These are phyloP conservation scores for Syngnathus acus DNA, from an alignment of 2,797 vertebrate genomes.

Conservation along the genomic window DNA sequence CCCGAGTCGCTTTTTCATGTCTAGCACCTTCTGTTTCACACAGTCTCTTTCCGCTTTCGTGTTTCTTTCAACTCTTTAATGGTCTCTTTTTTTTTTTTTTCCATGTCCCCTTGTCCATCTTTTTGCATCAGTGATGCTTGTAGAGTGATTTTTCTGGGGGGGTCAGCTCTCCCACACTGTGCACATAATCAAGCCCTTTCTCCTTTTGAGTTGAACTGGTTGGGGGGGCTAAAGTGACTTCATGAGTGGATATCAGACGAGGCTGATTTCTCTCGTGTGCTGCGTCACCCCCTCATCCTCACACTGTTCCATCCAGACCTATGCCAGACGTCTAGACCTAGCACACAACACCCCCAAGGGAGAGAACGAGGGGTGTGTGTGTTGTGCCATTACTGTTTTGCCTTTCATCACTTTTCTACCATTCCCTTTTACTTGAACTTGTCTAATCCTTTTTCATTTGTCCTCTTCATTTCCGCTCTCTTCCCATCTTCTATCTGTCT, in stretches of 20 bases:
- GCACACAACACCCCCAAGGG: slow-evolving; percentile 35
- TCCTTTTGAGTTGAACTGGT: slow-evolving; percentile 47
- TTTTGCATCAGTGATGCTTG: slow-evolving; percentile 29
- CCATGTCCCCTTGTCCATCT: slow-evolving; percentile 13
- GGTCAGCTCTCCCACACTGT: slow-evolving; percentile 1
- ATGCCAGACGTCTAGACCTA: slow-evolving; percentile 52
- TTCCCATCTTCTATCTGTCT: slow-evolving; percentile 23
- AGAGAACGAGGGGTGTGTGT: slow-evolving; percentile 16
- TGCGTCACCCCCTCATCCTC: slow-evolving; percentile 19
- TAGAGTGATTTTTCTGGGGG: slow-evolving; percentile 18
- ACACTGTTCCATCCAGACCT: slow-evolving; percentile 38
- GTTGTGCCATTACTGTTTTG: slow-evolving; percentile 26
- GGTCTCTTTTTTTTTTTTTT: not conserved
- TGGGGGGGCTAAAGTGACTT: slow-evolving; percentile 35
- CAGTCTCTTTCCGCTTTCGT: slow-evolving; percentile 1
- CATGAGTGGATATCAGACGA: slow-evolving; percentile 22
- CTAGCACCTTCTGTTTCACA: slow-evolving; percentile 38
- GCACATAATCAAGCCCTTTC: slow-evolving; percentile 22
- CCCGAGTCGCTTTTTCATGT: slow-evolving; percentile 40
- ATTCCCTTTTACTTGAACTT: not conserved
- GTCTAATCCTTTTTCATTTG: slow-evolving; percentile 18
- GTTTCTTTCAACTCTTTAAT: slow-evolving; percentile 10
- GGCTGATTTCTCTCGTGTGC: slow-evolving; percentile 42
- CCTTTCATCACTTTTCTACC: not conserved
- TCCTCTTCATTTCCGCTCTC: slow-evolving; percentile 17